Evolutionary conservation across 2,113 vertebrate genomes (phyloP).

Genomic region (Fukomys damarensis): DNA sequence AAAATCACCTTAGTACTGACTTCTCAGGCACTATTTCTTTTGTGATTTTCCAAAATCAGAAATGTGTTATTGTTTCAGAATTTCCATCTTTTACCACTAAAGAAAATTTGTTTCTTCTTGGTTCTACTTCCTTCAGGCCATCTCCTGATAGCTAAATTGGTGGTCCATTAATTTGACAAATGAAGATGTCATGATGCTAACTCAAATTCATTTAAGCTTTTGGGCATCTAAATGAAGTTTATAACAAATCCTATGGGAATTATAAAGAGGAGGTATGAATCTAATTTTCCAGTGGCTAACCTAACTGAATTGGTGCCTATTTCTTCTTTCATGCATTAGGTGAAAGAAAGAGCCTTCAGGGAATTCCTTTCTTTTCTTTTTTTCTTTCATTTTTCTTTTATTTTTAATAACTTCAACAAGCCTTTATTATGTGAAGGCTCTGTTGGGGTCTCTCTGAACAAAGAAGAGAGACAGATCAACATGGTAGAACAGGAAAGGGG

Average conservation of each 20-base stretch:
- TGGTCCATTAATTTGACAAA: slow-evolving; percentile 72
- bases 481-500: too few relatives aligned
- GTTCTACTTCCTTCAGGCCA: not conserved
- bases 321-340: not conserved
- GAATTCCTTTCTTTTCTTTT: too few relatives aligned
- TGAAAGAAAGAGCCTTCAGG: not conserved
- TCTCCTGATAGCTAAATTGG: slow-evolving; percentile 42
- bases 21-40: slow-evolving; percentile 11
- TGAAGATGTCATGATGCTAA: slow-evolving; percentile 19
- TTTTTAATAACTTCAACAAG: too few relatives aligned
- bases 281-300: slow-evolving; percentile 66
- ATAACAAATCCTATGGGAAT: slow-evolving; percentile 54
- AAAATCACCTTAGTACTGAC: not conserved
- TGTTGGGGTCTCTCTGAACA: too few relatives aligned
- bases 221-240: slow-evolving; percentile 46
- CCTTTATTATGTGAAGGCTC: too few relatives aligned
- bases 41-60: not conserved
- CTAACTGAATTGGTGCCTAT: slow-evolving; percentile 18
- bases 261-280: slow-evolving; percentile 54
- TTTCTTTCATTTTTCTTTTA: too few relatives aligned
- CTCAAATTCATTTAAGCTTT: slow-evolving; percentile 63
- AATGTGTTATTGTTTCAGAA: slow-evolving; percentile 5
- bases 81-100: slow-evolving; percentile 4
- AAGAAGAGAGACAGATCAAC: too few relatives aligned
- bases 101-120: slow-evolving; percentile 23